A percentile compares a stretch with the other conserved stretches of the same genome.
Conservation (phyloP, 2,888 invertebrate genomes). For the Agonopterix subpropinquella region DNA sequence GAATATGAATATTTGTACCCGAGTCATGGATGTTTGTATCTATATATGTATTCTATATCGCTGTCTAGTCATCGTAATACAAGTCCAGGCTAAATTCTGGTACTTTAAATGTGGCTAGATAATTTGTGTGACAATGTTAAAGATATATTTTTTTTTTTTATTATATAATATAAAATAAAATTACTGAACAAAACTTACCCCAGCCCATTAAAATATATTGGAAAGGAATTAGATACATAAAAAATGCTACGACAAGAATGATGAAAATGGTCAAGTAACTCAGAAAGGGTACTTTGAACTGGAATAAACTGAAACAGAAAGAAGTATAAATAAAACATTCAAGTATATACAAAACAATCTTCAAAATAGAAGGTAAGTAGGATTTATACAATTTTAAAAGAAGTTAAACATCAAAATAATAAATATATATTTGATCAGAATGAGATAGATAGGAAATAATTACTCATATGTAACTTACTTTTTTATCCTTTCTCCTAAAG, state of each 20-base stretch:
- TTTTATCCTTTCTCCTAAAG: conserved; percentile 92
- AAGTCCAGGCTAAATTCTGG: too few species aligned
- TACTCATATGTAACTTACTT: conserved; percentile 76
- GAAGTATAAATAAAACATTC: not conserved
- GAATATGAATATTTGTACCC: too few species aligned
- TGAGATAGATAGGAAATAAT: too few species aligned
- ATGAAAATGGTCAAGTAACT: conserved; percentile 90
- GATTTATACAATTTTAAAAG: not conserved
- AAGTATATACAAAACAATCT: too few species aligned
- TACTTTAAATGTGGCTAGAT: too few species aligned
- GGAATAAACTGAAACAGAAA: conserved; percentile 86
- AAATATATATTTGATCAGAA: not conserved
- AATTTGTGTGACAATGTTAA: too few species aligned
- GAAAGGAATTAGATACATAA: conserved; percentile 91
- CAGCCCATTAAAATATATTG: conserved; percentile 92
- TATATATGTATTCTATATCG: too few species aligned
- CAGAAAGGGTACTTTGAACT: conserved; percentile 96
- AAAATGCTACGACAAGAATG: conserved; percentile 80
- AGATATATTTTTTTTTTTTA: too few species aligned
- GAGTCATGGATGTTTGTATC: too few species aligned
- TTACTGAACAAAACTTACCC: conserved; percentile 73
- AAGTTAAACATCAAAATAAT: not conserved
- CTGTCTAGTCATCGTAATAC: too few species aligned
- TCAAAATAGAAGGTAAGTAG: too few species aligned
- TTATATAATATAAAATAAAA: too few species aligned